Base-by-base conservation (phyloP, 2,888 invertebrate species). In the Listrodromus nycthemerus region DNA sequence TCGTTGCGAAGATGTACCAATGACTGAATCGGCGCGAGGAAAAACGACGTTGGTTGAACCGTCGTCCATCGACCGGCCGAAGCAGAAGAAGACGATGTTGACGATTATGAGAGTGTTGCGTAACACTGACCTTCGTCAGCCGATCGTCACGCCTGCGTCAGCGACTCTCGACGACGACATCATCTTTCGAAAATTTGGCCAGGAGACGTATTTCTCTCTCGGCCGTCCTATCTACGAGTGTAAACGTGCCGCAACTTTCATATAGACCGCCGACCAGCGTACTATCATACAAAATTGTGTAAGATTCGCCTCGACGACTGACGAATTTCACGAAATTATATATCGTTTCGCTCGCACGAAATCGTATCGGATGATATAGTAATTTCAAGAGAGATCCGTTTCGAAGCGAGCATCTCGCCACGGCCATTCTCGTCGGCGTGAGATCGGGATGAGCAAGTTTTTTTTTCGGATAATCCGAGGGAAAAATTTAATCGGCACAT, bases 71-170 rank as follows among this genome's bases (percentile, higher is more conserved):
- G 77, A 77, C n/a, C 30, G 16, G 75, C 63, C 45, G 19, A 27
- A 63, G 55, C 30, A 30, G 41, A 41, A 83, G 81, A 84, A 82
- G 33, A 71, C 74, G 80, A 75, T 83, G 45, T 6, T 41, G 75
- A 69, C 71, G 76, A 84, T 81, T 73, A 84, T 82, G 71, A 76
- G 87, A 86, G 86, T 86, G 87, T 91, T 91, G 91, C 89, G 86
- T 91, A 91, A 91, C 91, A 91, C 91, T 91, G 91, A 91, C 91
- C 91, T 91, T 91, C 89, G 86, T 89, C 85, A 82, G 86, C 89
- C 84, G 82, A 86, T 89, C 91, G 90, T 90, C 90, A 88, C 85
- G 79, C 80, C 83, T 86, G 86, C 86, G 89, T 90, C 91, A 89
- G 87, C 87, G 80, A 83, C 77, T 67, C 83, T 71, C 66, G 80